These are phyloP conservation scores for Zoanthus sociatus DNA, from an alignment of 92 coral and sea anemone genomes.

Conservation along the genomic window DNA sequence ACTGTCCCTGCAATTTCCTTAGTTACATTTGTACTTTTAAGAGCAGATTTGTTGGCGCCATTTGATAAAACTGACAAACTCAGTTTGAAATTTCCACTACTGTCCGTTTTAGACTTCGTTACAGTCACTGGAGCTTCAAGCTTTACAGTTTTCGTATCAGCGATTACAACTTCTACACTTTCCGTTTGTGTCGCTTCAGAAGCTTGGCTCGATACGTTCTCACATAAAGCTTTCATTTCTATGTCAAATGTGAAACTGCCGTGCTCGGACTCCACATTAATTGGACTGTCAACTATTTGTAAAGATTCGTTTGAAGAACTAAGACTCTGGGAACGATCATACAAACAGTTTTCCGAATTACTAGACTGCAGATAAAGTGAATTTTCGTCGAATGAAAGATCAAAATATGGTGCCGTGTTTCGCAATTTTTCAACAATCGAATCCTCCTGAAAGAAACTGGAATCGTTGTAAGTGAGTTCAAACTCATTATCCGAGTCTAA, in stretches of 20 bases:
- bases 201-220: slow-evolving; percentile 59
- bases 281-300: slow-evolving; percentile 49
- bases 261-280: slow-evolving; percentile 37
- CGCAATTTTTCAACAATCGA: slow-evolving; percentile 78
- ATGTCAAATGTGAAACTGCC: slow-evolving; percentile 50
- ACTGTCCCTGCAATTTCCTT: slow-evolving; percentile 67
- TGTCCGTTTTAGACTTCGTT: slow-evolving; percentile 61
- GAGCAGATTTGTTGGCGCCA: slow-evolving; percentile 60
- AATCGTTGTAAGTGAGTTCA: slow-evolving; percentile 83
- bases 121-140: slow-evolving; percentile 63
- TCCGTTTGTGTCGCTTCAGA: slow-evolving; percentile 91
- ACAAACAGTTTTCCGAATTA: slow-evolving; percentile 54
- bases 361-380: slow-evolving; percentile 67
- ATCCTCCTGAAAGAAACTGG: slow-evolving; percentile 82
- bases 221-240: slow-evolving; percentile 80
- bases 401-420: slow-evolving; percentile 74
- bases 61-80: slow-evolving; percentile 62
- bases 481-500: slow-evolving; percentile 86
- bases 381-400: slow-evolving; percentile 75
- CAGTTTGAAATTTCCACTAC: slow-evolving; percentile 65
- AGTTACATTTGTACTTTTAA: slow-evolving; percentile 63
- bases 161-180: slow-evolving; percentile 58
- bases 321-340: slow-evolving; percentile 36
- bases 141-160: slow-evolving; percentile 58
- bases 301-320: slow-evolving; percentile 42